phyloP scores from a whole-genome alignment of 2,797 vertebrate species.

The Chrysocyon brachyurus region DNA sequence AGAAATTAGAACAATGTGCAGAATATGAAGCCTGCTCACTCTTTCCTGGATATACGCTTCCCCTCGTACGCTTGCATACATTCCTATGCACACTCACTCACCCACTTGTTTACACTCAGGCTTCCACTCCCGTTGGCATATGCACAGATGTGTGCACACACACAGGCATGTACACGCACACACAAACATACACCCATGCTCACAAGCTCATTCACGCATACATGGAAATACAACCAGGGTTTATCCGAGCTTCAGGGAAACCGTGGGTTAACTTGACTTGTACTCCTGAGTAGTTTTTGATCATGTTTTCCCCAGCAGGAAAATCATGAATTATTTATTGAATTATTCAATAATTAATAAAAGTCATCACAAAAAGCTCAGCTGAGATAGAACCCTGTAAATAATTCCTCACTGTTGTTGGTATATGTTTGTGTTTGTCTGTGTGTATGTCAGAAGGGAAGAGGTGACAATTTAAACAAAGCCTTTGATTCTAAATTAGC shows the following conservation, averaged over 20 bases:
- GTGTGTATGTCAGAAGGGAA: not conserved
- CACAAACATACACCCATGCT: not conserved
- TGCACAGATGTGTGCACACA: not conserved
- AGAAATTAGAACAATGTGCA: not conserved
- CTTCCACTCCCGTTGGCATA: not conserved
- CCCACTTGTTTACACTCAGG: not conserved
- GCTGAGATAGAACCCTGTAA: constrained; percentile 62
- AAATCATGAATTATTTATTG: constrained; percentile 85
- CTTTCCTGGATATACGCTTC: not conserved
- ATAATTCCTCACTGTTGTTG: not conserved
- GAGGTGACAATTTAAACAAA: not conserved
- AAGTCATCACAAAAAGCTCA: constrained; percentile 76
- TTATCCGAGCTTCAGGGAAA: not conserved
- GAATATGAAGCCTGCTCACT: not conserved
- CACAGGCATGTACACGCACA: no score
- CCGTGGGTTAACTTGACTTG: not conserved
- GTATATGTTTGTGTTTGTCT: not conserved
- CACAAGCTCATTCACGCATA: not conserved
- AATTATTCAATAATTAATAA: constrained; percentile 87
- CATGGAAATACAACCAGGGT: not conserved
- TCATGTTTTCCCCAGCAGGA: constrained; percentile 68
- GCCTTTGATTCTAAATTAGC: not conserved
- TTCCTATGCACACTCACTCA: not conserved
- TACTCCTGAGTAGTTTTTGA: constrained; percentile 47
- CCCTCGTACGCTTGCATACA: accelerated